Conservation (phyloP, 2,797 vertebrate genomes). For the Manis pentadactyla region DNA sequence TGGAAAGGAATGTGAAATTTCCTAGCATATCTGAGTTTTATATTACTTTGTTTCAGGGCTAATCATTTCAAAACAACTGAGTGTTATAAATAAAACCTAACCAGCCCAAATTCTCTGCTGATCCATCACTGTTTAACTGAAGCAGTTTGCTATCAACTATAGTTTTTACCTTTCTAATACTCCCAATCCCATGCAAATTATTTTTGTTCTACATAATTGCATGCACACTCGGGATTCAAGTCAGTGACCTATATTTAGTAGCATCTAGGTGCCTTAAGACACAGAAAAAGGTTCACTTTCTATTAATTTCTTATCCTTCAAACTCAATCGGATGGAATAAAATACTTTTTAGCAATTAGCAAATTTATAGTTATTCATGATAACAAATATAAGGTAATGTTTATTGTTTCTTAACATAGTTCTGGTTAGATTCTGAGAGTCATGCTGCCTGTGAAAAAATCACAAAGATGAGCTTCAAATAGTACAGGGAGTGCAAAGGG, state of each 20-base stretch:
- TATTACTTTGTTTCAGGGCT: slow-evolving; percentile 56
- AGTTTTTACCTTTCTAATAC: slow-evolving; percentile 35
- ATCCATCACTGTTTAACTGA: neutral
- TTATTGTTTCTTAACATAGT: slow-evolving; percentile 47
- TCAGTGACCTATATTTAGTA: slow-evolving; percentile 58
- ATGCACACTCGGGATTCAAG: slow-evolving; percentile 36
- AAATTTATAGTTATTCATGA: slow-evolving; percentile 33
- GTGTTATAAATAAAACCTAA: slow-evolving; percentile 41
- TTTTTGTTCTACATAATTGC: slow-evolving; percentile 34
- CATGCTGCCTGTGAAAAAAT: neutral
- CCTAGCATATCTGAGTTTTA: slow-evolving; percentile 40
- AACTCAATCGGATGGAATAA: neutral
- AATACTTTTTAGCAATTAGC: slow-evolving; percentile 51
- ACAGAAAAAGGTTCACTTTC: slow-evolving; percentile 16
- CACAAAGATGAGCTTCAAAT: neutral
- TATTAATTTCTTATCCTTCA: slow-evolving; percentile 35
- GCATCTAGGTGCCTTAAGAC: neutral
- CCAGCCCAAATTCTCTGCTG: slow-evolving; percentile 31
- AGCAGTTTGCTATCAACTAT: neutral
- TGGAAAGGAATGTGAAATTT: slow-evolving; percentile 66
- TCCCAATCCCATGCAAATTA: slow-evolving; percentile 13
- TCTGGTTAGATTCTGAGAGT: slow-evolving; percentile 1
- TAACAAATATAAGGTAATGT: slow-evolving; percentile 48
- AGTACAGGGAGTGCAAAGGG: neutral
- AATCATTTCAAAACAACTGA: slow-evolving; percentile 63